Percentiles rank a stretch among this genome's conserved stretches.
Evolutionary conservation across 2,113 vertebrate species (phyloP).

Genomic region (Psilopogon haemacephalus): DNA sequence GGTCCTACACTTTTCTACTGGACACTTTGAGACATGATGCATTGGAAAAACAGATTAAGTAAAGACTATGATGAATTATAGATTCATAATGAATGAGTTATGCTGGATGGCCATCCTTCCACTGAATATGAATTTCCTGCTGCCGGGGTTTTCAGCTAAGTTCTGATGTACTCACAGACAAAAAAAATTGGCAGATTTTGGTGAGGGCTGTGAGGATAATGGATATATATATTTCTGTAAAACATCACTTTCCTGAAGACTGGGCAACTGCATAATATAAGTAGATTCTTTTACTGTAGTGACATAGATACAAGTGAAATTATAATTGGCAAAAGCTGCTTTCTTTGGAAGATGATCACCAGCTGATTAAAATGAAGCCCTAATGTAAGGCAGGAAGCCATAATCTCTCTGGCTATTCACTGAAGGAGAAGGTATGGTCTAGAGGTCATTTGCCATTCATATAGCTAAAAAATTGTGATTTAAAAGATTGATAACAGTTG

Average conservation of each 20-base stretch:
- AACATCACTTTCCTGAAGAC: not conserved
- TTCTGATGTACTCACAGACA: not conserved
- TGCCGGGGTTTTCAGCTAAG: not conserved
- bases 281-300: not conserved
- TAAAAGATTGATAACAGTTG: not conserved
- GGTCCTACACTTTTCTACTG: not conserved
- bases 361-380: not conserved
- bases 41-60: not conserved
- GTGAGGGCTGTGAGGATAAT: not conserved
- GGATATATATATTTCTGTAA: not conserved
- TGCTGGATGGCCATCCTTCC: not conserved
- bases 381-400: not conserved
- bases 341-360: not conserved
- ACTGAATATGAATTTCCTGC: not conserved
- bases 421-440: not conserved
- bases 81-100: not conserved
- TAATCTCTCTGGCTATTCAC: not conserved
- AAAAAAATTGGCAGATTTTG: not conserved
- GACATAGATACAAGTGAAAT: not conserved
- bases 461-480: not conserved
- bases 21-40: not conserved
- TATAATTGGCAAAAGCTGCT: not conserved
- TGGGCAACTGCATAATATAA: not conserved
- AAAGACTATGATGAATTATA: not conserved
- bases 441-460: not conserved